phyloP scores from a whole-genome alignment of 2,797 vertebrate species.

The Iguana delicatissima region DNA sequence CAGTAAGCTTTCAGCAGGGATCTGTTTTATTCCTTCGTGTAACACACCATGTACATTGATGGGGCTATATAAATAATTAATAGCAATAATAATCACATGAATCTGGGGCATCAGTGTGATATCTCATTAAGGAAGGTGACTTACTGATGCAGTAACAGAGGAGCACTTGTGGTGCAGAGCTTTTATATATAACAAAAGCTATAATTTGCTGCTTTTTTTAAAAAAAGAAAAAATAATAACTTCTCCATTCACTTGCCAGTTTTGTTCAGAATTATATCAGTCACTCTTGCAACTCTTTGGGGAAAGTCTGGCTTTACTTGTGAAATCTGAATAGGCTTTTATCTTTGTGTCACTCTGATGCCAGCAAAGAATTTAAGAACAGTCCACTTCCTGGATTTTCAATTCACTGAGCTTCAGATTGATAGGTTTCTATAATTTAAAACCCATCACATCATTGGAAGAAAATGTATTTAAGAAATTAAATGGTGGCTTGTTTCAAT shows the following conservation, averaged over 20 bases:
- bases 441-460: constrained; percentile 59
- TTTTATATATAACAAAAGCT: constrained; percentile 32
- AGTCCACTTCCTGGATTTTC: constrained; percentile 65
- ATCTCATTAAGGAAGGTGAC: constrained; percentile 52
- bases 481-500: constrained; percentile 64
- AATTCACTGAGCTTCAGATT: constrained; percentile 66
- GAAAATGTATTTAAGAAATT: constrained; percentile 66
- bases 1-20: constrained; percentile 36
- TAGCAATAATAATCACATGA: constrained; percentile 38
- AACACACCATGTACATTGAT: constrained; percentile 46
- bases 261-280: constrained; percentile 48
- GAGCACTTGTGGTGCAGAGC: constrained; percentile 16
- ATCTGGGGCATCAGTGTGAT: constrained; percentile 41
- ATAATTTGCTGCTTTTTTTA: constrained; percentile 36
- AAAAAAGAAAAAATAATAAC: constrained; percentile 36
- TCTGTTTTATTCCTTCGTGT: constrained; percentile 46
- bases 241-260: constrained; percentile 53
- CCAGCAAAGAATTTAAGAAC: constrained; percentile 55
- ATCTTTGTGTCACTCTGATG: constrained; percentile 57
- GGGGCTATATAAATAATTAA: constrained; percentile 44
- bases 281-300: constrained; percentile 57
- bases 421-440: constrained; percentile 67
- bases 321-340: constrained; percentile 63
- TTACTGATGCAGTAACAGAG: constrained; percentile 49
- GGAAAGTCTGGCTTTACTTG: constrained; percentile 60